Conservation (phyloP, 2,113 vertebrate species). For the Syngnathus scovelli region DNA sequence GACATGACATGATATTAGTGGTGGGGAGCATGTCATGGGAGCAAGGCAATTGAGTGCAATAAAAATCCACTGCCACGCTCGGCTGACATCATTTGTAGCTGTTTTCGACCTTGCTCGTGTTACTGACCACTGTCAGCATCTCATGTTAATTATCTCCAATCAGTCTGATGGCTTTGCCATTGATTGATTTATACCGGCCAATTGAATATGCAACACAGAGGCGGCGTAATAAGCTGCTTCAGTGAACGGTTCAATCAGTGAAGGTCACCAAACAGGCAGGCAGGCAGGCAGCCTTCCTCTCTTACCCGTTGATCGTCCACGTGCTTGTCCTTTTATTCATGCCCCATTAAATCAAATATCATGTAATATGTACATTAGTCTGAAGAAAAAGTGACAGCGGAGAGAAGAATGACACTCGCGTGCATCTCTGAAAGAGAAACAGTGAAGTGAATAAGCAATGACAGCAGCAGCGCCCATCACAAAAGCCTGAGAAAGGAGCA, state of each 20-base stretch:
- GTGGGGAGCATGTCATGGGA: background rate
- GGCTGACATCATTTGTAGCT: constrained; percentile 32
- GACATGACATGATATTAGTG: background rate
- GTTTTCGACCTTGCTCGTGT: constrained; percentile 47
- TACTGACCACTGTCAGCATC: constrained; percentile 41
- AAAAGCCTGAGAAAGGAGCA: background rate
- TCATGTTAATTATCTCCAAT: constrained; percentile 54
- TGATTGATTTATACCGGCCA: constrained; percentile 51
- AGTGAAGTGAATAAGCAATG: background rate
- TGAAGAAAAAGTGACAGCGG: background rate
- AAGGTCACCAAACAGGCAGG: constrained; percentile 32
- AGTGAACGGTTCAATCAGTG: constrained; percentile 26
- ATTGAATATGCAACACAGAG: constrained; percentile 44
- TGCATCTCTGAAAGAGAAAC: background rate
- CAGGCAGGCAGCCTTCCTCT: background rate
- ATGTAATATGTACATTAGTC: background rate
- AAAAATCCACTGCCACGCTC: constrained; percentile 11
- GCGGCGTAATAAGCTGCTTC: constrained; percentile 10
- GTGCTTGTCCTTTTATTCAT: background rate
- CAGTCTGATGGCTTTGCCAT: constrained; percentile 47
- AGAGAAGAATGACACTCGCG: background rate
- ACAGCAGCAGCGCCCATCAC: background rate
- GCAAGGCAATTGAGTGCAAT: constrained; percentile 11
- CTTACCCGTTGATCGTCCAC: background rate
- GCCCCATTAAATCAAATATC: background rate